Base-by-base conservation (phyloP, 1,140 invertebrate genomes). In the Atta cephalotes region DNA sequence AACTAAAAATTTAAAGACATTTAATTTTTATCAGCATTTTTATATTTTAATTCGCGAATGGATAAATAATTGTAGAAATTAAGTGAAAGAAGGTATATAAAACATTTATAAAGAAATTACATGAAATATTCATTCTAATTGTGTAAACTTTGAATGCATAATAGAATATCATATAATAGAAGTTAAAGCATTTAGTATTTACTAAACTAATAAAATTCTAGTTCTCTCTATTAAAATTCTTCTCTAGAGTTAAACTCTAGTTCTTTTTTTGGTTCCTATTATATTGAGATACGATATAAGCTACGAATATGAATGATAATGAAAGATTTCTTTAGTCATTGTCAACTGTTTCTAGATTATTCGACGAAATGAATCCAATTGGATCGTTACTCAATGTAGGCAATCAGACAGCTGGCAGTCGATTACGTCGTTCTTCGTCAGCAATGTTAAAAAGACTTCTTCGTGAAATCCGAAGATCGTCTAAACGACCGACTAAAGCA, bases 381-480 rank as follows among this genome's bases (percentile, higher is more conserved):
- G 58, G 62, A 70, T 62, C 14, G 53, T 62, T 49, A n/a, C 1
- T 60, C 16, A 16, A 25, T n/a, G 21, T 53, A 82, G 86, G 39
- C 39, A 76, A 84, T 90, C 68, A 63, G 89, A 90, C 86, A 90
- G 89, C 86, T 79, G 86, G 81, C 51, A 45, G 65, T 78, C 80
- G 89, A 90, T 90, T 90, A 90, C 86, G 85, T 92, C 76, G 71
- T 80, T 86, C 85, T 89, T 88, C 66, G 88, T 63, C 86, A 74
- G 68, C 76, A 74, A 87, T 76, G 80, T 89, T 90, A 89, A 90
- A 87, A 49, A 66, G 58, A 60, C 68, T 78, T 72, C 53, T 65
- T n/a, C 14, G n/a, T 62, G 79, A 80, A 51, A 25, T n/a, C 25
- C n/a, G 74, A 16, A 39, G 12, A 25, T 51, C 16, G 60, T 25